These are phyloP conservation scores for Lates calcarifer DNA, from an alignment of 2,113 vertebrate genomes.

Conservation along the genomic window DNA sequence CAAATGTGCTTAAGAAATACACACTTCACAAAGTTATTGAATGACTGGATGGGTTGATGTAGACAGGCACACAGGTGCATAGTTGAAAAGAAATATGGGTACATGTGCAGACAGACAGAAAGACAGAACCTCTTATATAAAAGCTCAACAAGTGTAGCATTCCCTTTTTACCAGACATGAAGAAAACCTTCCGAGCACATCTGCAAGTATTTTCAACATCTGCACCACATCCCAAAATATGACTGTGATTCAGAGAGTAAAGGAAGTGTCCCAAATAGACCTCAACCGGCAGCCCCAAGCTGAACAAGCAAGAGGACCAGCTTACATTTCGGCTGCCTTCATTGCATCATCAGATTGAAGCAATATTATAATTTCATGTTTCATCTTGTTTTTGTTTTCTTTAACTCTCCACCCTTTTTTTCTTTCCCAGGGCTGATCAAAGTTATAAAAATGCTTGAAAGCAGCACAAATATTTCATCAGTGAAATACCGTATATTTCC, in stretches of 20 bases:
- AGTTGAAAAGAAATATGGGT: neutral
- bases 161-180: conserved; percentile 5
- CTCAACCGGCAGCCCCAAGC: conserved; percentile 39
- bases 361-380: conserved; percentile 12
- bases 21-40: neutral
- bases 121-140: conserved; percentile 12
- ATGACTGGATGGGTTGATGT: neutral
- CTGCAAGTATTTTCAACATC: conserved; percentile 63
- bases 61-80: neutral
- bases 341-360: conserved; percentile 62
- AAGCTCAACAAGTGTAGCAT: conserved; percentile 5
- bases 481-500: conserved; percentile 31
- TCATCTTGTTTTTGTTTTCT: conserved; percentile 39
- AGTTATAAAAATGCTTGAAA: conserved; percentile 37
- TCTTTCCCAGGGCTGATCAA: conserved; percentile 11
- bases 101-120: neutral
- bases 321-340: conserved; percentile 44
- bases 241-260: conserved; percentile 57
- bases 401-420: neutral
- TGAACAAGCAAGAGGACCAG: conserved; percentile 14
- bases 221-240: conserved; percentile 72
- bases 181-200: conserved; percentile 55
- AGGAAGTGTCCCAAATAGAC: conserved; percentile 61
- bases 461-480: conserved; percentile 52
- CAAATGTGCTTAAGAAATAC: neutral